Evolutionary conservation across 2,888 invertebrate species (phyloP).

Genomic region (Tachystola acroxantha): DNA sequence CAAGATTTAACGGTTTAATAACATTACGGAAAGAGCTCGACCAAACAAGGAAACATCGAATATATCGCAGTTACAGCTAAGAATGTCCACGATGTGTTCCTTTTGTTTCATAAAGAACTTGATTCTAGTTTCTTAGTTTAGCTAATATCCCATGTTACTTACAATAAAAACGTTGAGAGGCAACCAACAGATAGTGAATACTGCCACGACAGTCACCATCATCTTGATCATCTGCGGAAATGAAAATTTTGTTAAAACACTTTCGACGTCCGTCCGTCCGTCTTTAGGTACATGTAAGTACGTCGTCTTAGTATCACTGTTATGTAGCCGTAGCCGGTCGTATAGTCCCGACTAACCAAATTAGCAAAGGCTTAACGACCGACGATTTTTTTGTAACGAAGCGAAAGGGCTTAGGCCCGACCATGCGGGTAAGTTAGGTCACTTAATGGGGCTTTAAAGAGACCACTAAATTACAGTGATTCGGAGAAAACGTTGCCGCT

Average conservation of each 20-base stretch:
- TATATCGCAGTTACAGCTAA: neutral
- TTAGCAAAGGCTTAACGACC: too few species aligned
- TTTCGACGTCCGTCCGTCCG: too few species aligned
- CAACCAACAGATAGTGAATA: slow-evolving; percentile 28
- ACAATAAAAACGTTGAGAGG: slow-evolving; percentile 36
- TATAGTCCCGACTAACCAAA: too few species aligned
- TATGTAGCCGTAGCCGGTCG: too few species aligned
- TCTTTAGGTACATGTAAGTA: too few species aligned
- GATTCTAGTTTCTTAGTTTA: neutral
- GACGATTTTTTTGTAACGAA: too few species aligned
- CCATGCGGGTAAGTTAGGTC: too few species aligned
- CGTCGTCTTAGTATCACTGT: too few species aligned
- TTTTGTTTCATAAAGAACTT: neutral
- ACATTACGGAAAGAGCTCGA: neutral
- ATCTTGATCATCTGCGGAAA: slow-evolving; percentile 28
- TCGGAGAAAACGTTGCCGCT: neutral
- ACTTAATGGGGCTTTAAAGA: neutral
- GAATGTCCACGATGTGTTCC: neutral
- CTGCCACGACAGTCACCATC: slow-evolving; percentile 30
- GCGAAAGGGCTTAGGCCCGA: too few species aligned
- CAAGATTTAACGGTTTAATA: neutral
- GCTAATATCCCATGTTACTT: too few species aligned
- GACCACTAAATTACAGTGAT: neutral
- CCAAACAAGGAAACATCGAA: neutral
- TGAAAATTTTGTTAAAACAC: neutral